Evolutionary conservation across 1,140 invertebrate genomes (phyloP).

Genomic region (Dreissena polymorpha): DNA sequence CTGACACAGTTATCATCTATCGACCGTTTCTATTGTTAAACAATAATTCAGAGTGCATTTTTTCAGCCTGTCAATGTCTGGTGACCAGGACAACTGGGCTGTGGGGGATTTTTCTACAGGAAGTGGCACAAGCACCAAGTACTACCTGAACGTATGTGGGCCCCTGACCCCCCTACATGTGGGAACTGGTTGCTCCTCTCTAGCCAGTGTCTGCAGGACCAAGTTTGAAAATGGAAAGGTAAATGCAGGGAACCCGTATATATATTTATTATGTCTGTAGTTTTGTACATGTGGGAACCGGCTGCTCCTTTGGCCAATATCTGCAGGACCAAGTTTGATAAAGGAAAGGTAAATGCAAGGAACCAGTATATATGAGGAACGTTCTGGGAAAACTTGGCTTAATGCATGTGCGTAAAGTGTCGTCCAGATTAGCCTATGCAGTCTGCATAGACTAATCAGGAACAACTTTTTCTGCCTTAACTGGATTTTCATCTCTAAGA

Average conservation of each 20-base stretch:
- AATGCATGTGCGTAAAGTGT: background rate
- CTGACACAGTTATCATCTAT: too few relatives aligned
- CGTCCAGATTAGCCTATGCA: background rate
- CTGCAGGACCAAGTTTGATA: constrained; percentile 66
- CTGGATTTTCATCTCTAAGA: too few relatives aligned
- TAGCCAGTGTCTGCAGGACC: constrained; percentile 71
- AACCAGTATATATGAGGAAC: background rate
- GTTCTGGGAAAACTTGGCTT: too few relatives aligned
- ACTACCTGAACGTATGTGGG: constrained; percentile 77
- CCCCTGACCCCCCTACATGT: constrained; percentile 65
- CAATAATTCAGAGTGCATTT: background rate
- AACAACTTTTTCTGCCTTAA: too few relatives aligned
- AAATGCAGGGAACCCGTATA: constrained; percentile 40
- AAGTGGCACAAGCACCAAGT: constrained; percentile 60
- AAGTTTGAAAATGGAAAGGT: constrained; percentile 66
- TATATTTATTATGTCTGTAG: background rate
- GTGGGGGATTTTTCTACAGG: constrained; percentile 62
- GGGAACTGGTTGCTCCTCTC: constrained; percentile 64
- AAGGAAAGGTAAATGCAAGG: constrained; percentile 63
- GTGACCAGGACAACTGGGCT: constrained; percentile 71
- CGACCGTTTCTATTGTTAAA: too few relatives aligned
- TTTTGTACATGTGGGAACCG: constrained; percentile 57
- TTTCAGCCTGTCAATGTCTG: constrained; percentile 49
- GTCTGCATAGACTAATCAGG: background rate
- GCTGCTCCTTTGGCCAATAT: constrained; percentile 71